Evolutionary conservation across 2,113 vertebrate species (phyloP), one percentile per base, ranked within the genome.

Genomic region (Oenanthe melanoleuca): DNA sequence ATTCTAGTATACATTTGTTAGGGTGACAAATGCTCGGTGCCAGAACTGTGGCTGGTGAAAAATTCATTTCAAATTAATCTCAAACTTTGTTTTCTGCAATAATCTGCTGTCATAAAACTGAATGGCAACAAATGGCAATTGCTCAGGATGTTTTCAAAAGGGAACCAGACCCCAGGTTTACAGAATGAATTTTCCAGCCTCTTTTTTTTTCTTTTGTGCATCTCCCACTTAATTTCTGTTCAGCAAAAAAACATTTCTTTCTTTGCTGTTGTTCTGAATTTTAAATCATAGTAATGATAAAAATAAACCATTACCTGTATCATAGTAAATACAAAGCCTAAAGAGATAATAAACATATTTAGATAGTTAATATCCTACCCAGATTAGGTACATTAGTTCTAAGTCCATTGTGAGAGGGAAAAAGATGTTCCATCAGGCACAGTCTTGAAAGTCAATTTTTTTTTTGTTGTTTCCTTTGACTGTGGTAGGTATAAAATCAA

Each of bases 1-100:
- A 94, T 95, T 94, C 87, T 80, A 26, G 84, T 70, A 77, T 52
- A 45, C 20, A 47, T 94, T 75, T 82, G 28, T 85, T 91, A 69
- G 28, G 57, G 79, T 86, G 74, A 91, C 26, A 92, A 89, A 83
- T 82, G 52, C 17, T 57, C 15, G 5, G 1, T 4, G 2, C 57
- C 77, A 91, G 53, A 70, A 57, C 26, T 56, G 42, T 61, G 86
- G 31, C 77, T 82, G 42, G 33, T 77, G 31, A 88, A 96, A 92
- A 93, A 84, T 77, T 77, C 0, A 88, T 72, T 93, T 82, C 45
- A 69, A 80, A 95, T 89, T 85, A 2, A 88, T 92, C 87, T 93
- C 82, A 84, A 78, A 88, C 60, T 92, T 90, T 57, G 75, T 95
- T 95, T 94, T 84, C 53, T 87, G 22, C 14, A 56, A 42, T 84